Evolutionary conservation across 2,797 vertebrate species (phyloP).

Genomic region (Helarctos malayanus): DNA sequence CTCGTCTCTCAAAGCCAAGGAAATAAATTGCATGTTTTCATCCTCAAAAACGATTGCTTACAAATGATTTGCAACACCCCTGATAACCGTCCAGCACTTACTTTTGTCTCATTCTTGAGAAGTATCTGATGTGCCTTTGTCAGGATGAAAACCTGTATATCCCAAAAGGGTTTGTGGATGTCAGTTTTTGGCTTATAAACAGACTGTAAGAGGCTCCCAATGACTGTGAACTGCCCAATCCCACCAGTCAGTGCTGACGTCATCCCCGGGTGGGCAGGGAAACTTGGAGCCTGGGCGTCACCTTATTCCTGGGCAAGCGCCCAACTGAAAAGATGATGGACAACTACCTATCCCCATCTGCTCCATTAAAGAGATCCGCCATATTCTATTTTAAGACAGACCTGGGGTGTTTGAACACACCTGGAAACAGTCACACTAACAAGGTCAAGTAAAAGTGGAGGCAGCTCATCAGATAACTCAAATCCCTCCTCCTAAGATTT

Average conservation of each 20-base stretch:
- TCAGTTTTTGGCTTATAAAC: not conserved
- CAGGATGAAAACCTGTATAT: not conserved
- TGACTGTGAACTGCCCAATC: not conserved
- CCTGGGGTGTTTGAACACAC: constrained; percentile 46
- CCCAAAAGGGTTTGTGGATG: not conserved
- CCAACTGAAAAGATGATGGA: not conserved
- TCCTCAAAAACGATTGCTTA: not conserved
- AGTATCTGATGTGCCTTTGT: not conserved
- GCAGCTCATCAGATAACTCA: constrained; percentile 24
- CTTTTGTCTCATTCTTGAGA: constrained; percentile 13
- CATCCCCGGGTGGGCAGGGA: not conserved
- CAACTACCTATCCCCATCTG: not conserved
- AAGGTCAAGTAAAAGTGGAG: constrained; percentile 64
- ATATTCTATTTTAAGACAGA: not conserved
- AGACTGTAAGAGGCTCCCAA: not conserved
- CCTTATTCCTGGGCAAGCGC: constrained; percentile 16
- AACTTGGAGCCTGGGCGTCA: not conserved
- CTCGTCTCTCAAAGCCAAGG: not conserved
- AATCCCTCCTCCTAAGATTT: not conserved
- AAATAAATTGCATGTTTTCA: not conserved
- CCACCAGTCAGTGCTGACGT: not conserved
- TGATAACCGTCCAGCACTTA: not conserved
- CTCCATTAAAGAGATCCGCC: not conserved
- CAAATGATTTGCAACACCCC: not conserved
- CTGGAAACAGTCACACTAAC: constrained; percentile 20